phyloP scores from a whole-genome alignment of 2,113 vertebrate genomes.

The Lucifuga dentata region DNA sequence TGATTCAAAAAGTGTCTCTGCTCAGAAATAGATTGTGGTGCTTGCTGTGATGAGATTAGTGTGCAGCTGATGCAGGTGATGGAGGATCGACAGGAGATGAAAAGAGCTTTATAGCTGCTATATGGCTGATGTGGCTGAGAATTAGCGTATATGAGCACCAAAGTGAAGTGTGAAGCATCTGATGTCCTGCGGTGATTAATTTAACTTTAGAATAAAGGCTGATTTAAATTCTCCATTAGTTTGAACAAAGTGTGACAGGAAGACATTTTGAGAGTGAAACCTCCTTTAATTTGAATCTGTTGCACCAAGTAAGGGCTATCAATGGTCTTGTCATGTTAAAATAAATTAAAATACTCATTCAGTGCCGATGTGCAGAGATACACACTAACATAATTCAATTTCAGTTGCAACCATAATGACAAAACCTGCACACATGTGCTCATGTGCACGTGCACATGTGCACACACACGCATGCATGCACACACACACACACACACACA shows the following conservation, averaged over 20 bases:
- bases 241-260: slow-evolving; percentile 53
- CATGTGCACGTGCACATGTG: too few relatives aligned
- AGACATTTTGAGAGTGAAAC: slow-evolving; percentile 64
- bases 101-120: slow-evolving; percentile 48
- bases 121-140: slow-evolving; percentile 48
- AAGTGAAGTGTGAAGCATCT: slow-evolving; percentile 42
- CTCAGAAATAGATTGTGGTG: slow-evolving; percentile 56
- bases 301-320: slow-evolving; percentile 10
- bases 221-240: slow-evolving; percentile 64
- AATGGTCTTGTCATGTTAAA: slow-evolving; percentile 26
- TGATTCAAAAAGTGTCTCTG: slow-evolving; percentile 42
- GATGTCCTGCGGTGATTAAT: slow-evolving; percentile 68
- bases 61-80: slow-evolving; percentile 35
- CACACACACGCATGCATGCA: too few relatives aligned
- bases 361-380: slow-evolving; percentile 23
- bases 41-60: slow-evolving; percentile 66
- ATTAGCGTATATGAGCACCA: slow-evolving; percentile 48
- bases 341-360: slow-evolving; percentile 30
- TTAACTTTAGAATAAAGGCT: slow-evolving; percentile 60
- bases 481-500: too few relatives aligned
- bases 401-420: too few relatives aligned
- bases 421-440: too few relatives aligned
- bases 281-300: slow-evolving; percentile 43
- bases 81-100: slow-evolving; percentile 54
- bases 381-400: background rate